Base-by-base conservation (phyloP, 2,888 invertebrate species). In the Brachylomia viminalis region DNA sequence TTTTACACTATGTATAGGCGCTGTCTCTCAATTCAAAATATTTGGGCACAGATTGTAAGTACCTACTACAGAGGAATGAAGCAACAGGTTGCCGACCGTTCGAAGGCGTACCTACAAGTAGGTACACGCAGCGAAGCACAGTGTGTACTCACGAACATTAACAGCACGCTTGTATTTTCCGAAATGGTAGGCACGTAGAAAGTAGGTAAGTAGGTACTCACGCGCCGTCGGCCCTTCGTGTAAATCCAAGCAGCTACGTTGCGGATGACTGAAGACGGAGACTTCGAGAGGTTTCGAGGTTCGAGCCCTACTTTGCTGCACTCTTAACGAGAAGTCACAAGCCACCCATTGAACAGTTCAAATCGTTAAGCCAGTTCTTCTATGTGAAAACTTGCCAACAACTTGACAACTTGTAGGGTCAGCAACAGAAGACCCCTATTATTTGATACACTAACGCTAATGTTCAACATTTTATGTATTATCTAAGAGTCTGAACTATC, bases 81-180 rank as follows among this genome's bases (percentile, higher is more conserved):
- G 67, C 67, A 67, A 61, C 67, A 67, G 67, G 67, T 67, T 8
- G 61, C n/a, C 20, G 11, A 38, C 33, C 61, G 33, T 38, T 61
- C n/a, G 11, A 61, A 61, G 33, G 33, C n/a, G n/a, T 17, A 49
- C 27, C 65, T 13, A 15, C 20, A 65, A 30, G 45, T 47, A 47
- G 23, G 23, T 30, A 23, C 33, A 20, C 20, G 17, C 20, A 45
- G 10, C 27, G 27, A 49, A 17, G 2, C 20, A 17, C 23, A 38
- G 27, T 11, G 30, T 38, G 30, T 45, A 23, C 20, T 27, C 10
- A 23, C 42, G 6, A 23, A 13, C 17, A 64, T 20, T 8, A 58
- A 30, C 11, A 65, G 23, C 20, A 47, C 23, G 10, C 8, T 10
- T 30, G 13, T 47, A 65, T 47, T 20, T 30, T 5, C 45, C 23